phyloP scores from a whole-genome alignment of 2,113 vertebrate genomes.

The Catharus minimus region DNA sequence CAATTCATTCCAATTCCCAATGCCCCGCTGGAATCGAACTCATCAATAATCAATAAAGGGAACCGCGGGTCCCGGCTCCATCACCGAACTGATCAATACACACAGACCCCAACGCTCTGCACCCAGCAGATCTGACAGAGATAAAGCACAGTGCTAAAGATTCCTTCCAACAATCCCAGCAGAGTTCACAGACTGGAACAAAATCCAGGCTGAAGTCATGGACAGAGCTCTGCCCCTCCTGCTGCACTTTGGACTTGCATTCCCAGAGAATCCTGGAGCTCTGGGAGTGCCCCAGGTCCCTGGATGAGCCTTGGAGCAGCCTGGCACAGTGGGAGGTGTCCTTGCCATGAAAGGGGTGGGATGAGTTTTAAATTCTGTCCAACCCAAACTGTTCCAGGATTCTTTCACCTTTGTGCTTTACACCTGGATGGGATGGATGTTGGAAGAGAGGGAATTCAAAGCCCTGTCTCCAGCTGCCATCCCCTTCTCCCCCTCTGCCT shows the following conservation, averaged over 20 bases:
- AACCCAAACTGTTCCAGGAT: background rate
- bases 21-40: background rate
- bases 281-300: background rate
- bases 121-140: no score
- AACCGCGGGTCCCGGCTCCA: rapidly evolving
- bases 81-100: no score
- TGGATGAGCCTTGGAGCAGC: background rate
- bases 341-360: background rate
- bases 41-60: no score
- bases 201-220: no score
- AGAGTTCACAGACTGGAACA: no score
- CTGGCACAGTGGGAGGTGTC: rapidly evolving
- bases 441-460: background rate
- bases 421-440: background rate
- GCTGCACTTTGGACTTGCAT: background rate
- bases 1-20: no score
- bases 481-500: background rate
- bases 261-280: background rate
- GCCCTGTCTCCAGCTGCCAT: background rate
- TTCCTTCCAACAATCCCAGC: background rate
- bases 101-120: no score
- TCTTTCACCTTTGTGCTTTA: background rate
- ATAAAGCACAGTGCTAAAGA: no score
- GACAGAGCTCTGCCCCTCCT: rapidly evolving
- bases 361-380: background rate